Percentiles rank a stretch among this genome's conserved stretches.
These are phyloP conservation scores for Hemiprocne comata DNA, from an alignment of 2,113 vertebrate species.

Conservation along the genomic window DNA sequence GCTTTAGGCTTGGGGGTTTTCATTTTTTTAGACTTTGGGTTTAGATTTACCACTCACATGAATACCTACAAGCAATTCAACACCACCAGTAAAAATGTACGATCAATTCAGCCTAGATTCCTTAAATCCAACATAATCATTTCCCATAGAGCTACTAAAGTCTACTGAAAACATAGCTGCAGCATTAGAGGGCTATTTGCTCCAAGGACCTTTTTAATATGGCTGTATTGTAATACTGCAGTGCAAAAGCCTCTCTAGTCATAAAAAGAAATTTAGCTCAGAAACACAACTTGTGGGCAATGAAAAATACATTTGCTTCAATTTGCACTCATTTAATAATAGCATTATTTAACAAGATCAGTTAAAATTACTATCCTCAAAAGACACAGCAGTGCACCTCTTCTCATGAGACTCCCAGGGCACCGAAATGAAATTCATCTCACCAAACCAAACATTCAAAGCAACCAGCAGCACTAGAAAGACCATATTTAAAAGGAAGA, in stretches of 20 bases:
- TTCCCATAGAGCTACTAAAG: constrained; percentile 26
- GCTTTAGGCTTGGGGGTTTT: not conserved
- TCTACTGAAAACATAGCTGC: constrained; percentile 42
- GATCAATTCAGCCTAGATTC: not conserved
- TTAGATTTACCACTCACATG: not conserved
- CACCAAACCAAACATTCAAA: constrained; percentile 23
- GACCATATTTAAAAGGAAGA: not conserved
- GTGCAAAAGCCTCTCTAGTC: constrained; percentile 68
- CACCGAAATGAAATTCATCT: constrained; percentile 42
- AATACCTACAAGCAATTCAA: constrained; percentile 16
- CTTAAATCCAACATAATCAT: constrained; percentile 30
- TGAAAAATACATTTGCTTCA: constrained; percentile 30
- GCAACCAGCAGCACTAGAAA: constrained; percentile 15
- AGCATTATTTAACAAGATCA: constrained; percentile 50
- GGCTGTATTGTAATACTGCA: constrained; percentile 83
- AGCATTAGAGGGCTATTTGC: constrained; percentile 66
- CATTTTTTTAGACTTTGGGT: not conserved
- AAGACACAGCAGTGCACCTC: constrained; percentile 13
- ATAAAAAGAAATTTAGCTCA: constrained; percentile 52
- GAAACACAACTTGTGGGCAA: constrained; percentile 69
- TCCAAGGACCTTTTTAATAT: constrained; percentile 82
- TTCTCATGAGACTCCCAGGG: not conserved
- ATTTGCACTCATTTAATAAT: constrained; percentile 56
- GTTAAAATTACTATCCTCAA: constrained; percentile 34
- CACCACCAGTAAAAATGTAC: not conserved